Base-by-base conservation (phyloP, 1,140 invertebrate genomes). In the Drosophila tani region DNA sequence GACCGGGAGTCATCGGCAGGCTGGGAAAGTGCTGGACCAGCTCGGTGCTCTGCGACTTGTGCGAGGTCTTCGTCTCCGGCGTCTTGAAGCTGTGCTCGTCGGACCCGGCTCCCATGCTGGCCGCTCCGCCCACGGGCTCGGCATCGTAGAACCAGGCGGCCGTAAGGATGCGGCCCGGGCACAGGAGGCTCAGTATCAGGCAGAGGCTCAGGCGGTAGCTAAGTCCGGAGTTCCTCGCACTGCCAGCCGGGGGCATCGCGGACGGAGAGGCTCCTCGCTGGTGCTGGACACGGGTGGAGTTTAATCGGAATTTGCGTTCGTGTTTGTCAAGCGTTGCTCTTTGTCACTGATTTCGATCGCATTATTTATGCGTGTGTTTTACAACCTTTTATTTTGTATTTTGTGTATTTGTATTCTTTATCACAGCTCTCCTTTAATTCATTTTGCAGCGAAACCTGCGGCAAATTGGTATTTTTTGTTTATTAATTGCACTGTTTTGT, bases 71-170 rank as follows among this genome's bases (percentile, higher is more conserved):
- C 2, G 85, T 90, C 21, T 90, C 79, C 9, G 85, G 85, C 19
- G 82, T 80, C 50, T 80, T 90, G 15, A 90, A 90, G 68, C 86
- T 91, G 40, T 90, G 85, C 81, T 85, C 81, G 35, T 82, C 79
- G 21, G 85, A 75, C 2, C 67, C 56, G 24, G 46, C 29, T 4
- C 74, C 69, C 38, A 66, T 70, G 60, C 60, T 69, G 67, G 82
- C 75, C 46, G 70, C 74, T 3, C 60, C 77, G 5, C 55, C 80
- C 32, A 63, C 73, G 40, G 64, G 50, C 29, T 81, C 81, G 11
- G 76, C 81, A 67, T 84, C 68, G 69, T 87, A 88, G 58, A 78
- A 71, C 81, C 81, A 84, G 59, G 77, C 77, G 2, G 55, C 17
- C 14, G 59, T 47, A 1, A 76, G 51, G 12, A 38, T 45, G n/a